A percentile compares a stretch with the other conserved stretches of the same genome.
Conservation (phyloP, 2,888 invertebrate species). For the Troides oblongomaculatus region DNA sequence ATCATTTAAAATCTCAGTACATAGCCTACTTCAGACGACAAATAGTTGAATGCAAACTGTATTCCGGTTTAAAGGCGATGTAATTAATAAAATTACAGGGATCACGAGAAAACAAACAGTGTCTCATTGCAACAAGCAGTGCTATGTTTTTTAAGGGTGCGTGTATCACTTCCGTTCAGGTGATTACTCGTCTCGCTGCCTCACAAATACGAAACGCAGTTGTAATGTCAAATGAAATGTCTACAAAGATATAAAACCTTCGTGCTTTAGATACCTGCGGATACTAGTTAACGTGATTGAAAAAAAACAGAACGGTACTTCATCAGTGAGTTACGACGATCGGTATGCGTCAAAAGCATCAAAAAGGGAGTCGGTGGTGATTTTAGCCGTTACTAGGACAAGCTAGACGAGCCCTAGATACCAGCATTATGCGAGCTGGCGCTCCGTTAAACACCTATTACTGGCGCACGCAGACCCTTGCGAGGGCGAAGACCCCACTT, state of each 20-base stretch:
- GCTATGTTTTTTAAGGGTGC: too few relatives aligned
- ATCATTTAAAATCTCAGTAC: too few relatives aligned
- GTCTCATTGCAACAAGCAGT: too few relatives aligned
- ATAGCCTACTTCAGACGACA: too few relatives aligned
- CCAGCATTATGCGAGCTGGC: slow-evolving; percentile 52
- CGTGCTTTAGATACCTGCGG: not conserved
- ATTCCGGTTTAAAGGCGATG: too few relatives aligned
- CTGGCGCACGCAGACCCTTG: slow-evolving; percentile 51
- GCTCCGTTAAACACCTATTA: slow-evolving; percentile 59
- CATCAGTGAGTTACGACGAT: slow-evolving; percentile 4
- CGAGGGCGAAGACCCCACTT: slow-evolving; percentile 47
- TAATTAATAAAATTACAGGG: too few relatives aligned
- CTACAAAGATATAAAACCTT: slow-evolving; percentile 1
- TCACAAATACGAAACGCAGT: too few relatives aligned
- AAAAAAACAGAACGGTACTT: slow-evolving; percentile 12
- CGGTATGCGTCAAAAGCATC: slow-evolving; percentile 24
- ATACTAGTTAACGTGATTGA: slow-evolving; percentile 10
- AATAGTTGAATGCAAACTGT: too few relatives aligned
- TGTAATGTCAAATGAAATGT: too few relatives aligned
- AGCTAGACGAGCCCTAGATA: slow-evolving; percentile 34
- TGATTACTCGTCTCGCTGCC: too few relatives aligned
- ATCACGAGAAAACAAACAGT: too few relatives aligned
- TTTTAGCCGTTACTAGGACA: slow-evolving; percentile 36
- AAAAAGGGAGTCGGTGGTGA: slow-evolving; percentile 13
- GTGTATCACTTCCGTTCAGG: too few relatives aligned